phyloP scores from a whole-genome alignment of 2,113 vertebrate genomes.

The Natator depressus region DNA sequence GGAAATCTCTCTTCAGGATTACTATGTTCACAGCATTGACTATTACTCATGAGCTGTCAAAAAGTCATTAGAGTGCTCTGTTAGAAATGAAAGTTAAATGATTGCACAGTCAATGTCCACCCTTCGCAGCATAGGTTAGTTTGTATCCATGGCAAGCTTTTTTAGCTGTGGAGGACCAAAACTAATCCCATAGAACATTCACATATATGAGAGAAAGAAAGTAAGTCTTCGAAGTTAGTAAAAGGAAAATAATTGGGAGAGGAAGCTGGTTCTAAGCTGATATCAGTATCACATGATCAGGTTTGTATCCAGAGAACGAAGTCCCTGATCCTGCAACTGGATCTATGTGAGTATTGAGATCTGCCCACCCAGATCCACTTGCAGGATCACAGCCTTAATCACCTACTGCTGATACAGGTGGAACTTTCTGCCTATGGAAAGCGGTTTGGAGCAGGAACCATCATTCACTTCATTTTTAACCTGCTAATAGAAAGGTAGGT shows the following conservation, averaged over 20 bases:
- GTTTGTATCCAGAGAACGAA: not conserved
- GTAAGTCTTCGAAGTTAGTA: not conserved
- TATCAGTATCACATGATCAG: not conserved
- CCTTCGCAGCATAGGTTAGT: rapidly evolving
- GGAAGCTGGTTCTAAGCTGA: not conserved
- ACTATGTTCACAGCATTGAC: not conserved
- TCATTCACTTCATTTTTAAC: not conserved
- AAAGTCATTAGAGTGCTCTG: not conserved
- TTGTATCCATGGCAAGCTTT: not conserved
- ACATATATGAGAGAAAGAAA: not conserved
- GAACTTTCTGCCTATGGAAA: not conserved
- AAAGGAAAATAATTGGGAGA: not conserved
- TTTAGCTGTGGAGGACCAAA: not conserved
- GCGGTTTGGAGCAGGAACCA: not conserved
- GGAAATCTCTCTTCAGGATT: not conserved
- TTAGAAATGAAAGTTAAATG: not conserved
- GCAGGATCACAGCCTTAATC: not conserved
- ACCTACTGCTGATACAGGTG: too few species aligned
- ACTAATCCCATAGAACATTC: not conserved
- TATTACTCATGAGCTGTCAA: not conserved
- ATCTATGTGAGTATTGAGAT: not conserved
- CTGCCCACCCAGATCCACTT: not conserved
- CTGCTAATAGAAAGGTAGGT: not conserved
- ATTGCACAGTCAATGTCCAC: not conserved
- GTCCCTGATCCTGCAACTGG: not conserved